A percentile compares a stretch with the other conserved stretches of the same genome.
Conservation (phyloP, 2,797 vertebrate species). For the Hafferia zeledoni region DNA sequence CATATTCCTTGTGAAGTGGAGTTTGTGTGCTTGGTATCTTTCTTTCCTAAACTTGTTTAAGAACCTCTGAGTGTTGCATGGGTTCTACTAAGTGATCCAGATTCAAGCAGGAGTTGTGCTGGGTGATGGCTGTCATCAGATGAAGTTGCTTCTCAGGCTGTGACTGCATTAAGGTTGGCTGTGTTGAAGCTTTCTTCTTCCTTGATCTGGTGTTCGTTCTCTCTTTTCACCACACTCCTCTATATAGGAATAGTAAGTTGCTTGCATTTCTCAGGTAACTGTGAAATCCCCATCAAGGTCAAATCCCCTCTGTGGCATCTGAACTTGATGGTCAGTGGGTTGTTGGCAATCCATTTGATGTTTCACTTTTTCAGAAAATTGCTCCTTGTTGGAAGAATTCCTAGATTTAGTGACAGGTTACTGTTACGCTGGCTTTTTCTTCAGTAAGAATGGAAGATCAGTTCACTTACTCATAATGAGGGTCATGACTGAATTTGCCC, state of each 20-base stretch:
- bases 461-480: neutral
- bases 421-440: neutral
- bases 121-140: neutral
- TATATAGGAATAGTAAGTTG: neutral
- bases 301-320: neutral
- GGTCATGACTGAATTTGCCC: neutral
- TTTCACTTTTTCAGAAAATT: neutral
- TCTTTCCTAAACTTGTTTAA: neutral
- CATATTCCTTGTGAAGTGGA: neutral
- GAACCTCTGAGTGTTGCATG: neutral
- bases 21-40: neutral
- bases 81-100: neutral
- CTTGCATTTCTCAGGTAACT: neutral
- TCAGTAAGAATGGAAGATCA: neutral
- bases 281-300: too few relatives aligned
- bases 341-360: neutral
- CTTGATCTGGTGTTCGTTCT: neutral
- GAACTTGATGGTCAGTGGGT: neutral
- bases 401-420: neutral
- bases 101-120: neutral
- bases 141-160: neutral
- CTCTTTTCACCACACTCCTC: neutral
- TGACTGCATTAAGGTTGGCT: neutral
- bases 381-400: neutral
- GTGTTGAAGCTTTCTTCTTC: neutral